Percentiles rank a stretch among this genome's conserved stretches.
phyloP scores from a whole-genome alignment of 2,113 vertebrate genomes.

The Deroptyus accipitrinus region DNA sequence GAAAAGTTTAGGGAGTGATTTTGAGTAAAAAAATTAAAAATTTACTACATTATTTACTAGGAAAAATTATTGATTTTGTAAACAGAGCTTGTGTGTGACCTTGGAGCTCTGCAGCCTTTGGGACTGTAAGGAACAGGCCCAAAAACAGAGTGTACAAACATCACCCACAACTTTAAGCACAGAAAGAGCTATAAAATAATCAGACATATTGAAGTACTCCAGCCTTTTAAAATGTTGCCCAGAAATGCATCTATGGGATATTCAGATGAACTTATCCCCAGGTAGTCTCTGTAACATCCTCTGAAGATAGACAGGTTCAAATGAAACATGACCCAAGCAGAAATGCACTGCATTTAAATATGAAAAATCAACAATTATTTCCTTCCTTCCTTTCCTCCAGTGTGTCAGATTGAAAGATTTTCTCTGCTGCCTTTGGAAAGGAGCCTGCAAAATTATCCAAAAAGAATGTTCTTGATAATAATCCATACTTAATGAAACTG shows the following conservation, averaged over 20 bases:
- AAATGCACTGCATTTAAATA: neutral
- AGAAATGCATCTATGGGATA: neutral
- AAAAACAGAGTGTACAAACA: neutral
- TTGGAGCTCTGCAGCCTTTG: neutral
- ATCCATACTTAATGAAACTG: constrained; percentile 57
- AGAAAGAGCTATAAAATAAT: neutral
- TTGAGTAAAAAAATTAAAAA: neutral
- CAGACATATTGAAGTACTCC: neutral
- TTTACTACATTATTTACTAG: neutral
- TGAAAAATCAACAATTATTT: constrained; percentile 4
- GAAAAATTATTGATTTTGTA: neutral
- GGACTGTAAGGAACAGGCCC: neutral
- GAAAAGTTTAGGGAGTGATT: neutral
- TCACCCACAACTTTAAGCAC: neutral
- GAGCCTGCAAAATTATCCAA: neutral
- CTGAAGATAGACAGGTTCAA: neutral
- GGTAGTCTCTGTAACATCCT: neutral
- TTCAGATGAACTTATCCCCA: neutral
- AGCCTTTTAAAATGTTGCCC: neutral
- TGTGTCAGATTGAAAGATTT: neutral
- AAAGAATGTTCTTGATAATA: constrained; percentile 41
- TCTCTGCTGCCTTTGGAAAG: constrained; percentile 12
- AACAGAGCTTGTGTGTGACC: neutral
- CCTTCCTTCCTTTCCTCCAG: neutral
- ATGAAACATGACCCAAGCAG: neutral